Percentiles rank a stretch among this genome's conserved stretches.
Conservation (phyloP, 2,113 vertebrate species). For the Ahaetulla prasina region DNA sequence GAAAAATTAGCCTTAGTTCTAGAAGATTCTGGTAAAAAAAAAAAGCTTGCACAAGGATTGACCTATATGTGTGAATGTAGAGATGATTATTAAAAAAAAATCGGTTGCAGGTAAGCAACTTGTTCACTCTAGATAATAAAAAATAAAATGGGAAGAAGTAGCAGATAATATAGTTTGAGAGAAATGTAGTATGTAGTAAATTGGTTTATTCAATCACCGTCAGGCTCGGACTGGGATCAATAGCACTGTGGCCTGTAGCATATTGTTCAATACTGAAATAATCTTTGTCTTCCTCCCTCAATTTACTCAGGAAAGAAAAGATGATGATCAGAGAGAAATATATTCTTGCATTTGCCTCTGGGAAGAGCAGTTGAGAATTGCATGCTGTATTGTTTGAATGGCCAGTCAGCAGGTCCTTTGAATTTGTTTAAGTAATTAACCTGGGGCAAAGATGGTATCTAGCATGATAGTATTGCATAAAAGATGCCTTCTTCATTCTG, state of each 20-base stretch:
- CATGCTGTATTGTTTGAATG: slow-evolving; percentile 1
- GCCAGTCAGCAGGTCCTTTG: background rate
- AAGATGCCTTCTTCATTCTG: background rate
- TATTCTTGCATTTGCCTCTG: slow-evolving; percentile 1
- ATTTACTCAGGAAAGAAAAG: background rate
- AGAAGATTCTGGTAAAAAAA: background rate
- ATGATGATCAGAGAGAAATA: background rate
- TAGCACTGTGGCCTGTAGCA: background rate
- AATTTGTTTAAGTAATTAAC: slow-evolving; percentile 1
- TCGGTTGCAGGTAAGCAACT: background rate
- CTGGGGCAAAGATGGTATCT: background rate
- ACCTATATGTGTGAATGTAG: background rate
- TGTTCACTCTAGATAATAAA: background rate
- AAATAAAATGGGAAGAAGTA: background rate
- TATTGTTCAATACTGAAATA: background rate
- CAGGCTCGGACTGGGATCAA: background rate
- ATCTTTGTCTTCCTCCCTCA: background rate
- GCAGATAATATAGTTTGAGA: background rate
- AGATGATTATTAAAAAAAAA: background rate
- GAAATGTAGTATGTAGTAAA: background rate
- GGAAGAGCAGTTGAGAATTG: slow-evolving; percentile 6
- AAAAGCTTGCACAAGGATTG: background rate
- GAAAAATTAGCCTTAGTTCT: background rate
- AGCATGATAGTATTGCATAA: background rate
- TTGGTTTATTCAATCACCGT: background rate